Base-by-base conservation (phyloP, 2,797 vertebrate species). In the Merluccius polli region DNA sequence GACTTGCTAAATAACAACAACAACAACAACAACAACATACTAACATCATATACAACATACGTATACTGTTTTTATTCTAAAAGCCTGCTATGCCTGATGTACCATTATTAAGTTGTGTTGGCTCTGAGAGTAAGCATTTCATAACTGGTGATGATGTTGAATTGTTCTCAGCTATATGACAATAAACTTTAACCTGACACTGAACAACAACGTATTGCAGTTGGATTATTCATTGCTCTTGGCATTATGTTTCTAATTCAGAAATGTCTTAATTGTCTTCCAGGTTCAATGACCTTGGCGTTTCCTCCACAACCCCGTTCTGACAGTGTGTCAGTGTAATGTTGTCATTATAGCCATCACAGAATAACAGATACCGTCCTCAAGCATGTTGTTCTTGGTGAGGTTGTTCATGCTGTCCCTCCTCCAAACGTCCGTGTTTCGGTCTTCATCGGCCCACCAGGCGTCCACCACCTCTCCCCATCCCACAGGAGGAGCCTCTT, bases 321-420 rank as follows among this genome's bases (percentile, higher is more conserved):
- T 59, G 52, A 59, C 52, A 21, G 52, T 8, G 52, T 59, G n/a
- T 59, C n/a, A 59, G 52, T n/a, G 16, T 21, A 70, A 77, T 75
- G 75, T 85, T 81, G 77, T 33, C 0, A 1, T 24, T 18, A n/a
- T 0, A 24, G 2, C 2, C 35, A 11, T 12, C 9, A 13, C 13
- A 36, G 35, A 36, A 27, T 5, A 71, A 38, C 31, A 71, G 9
- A n/a, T 18, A 12, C 11, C 11, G 16, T 41, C 31, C 1, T 77
- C 77, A 35, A 78, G 48, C 73, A 93, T 92, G 92, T 74, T 92
- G 92, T 74, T 29, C 16, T 59, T 71, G 1, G 65, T 86, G 3
- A 72, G 75, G 33, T 75, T 87, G 2, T 80, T 91, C 29, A 76
- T 87, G 59, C 82, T 93, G 71, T 79, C 41, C 72, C 21, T 91